Conservation (phyloP, 2,797 vertebrate genomes). For the Brachyalestes nurse region DNA sequence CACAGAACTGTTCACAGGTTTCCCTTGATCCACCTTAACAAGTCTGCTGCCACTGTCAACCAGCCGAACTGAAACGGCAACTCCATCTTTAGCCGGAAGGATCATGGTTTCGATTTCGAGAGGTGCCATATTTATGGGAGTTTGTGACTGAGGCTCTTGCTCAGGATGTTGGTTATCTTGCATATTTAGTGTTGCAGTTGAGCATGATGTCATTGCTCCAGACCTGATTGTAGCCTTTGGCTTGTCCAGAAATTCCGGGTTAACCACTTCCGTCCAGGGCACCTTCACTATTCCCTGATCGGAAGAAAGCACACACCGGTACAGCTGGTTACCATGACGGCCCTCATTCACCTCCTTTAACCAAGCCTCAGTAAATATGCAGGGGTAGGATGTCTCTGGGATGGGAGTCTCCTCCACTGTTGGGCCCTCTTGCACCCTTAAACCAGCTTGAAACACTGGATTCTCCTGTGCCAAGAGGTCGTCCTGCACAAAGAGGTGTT, state of each 20-base stretch:
- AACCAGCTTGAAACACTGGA: constrained; percentile 42
- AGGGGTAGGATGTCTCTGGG: constrained; percentile 80
- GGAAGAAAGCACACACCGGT: constrained; percentile 87
- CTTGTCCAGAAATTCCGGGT: constrained; percentile 86
- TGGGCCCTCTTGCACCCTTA: constrained; percentile 58
- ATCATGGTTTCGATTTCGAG: constrained; percentile 72
- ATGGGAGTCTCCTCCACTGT: constrained; percentile 84
- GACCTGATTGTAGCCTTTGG: constrained; percentile 66
- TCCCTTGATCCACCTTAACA: constrained; percentile 81
- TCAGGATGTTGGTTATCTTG: constrained; percentile 58
- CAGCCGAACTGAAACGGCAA: constrained; percentile 71
- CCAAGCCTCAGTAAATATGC: constrained; percentile 90
- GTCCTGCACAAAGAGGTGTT: constrained; percentile 84
- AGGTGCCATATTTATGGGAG: constrained; percentile 64
- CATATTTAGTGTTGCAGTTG: constrained; percentile 34
- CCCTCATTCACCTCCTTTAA: constrained; percentile 83
- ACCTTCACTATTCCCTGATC: constrained; percentile 86
- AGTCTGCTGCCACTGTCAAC: constrained; percentile 70
- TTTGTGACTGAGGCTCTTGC: constrained; percentile 27
- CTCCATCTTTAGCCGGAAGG: constrained; percentile 67
- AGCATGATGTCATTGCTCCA: constrained; percentile 41
- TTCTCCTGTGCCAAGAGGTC: constrained; percentile 62
- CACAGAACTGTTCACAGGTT: constrained; percentile 59
- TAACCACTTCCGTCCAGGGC: constrained; percentile 84
- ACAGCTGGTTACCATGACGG: constrained; percentile 76